phyloP scores from a whole-genome alignment of 2,113 vertebrate species.

The Notothenia rossii region DNA sequence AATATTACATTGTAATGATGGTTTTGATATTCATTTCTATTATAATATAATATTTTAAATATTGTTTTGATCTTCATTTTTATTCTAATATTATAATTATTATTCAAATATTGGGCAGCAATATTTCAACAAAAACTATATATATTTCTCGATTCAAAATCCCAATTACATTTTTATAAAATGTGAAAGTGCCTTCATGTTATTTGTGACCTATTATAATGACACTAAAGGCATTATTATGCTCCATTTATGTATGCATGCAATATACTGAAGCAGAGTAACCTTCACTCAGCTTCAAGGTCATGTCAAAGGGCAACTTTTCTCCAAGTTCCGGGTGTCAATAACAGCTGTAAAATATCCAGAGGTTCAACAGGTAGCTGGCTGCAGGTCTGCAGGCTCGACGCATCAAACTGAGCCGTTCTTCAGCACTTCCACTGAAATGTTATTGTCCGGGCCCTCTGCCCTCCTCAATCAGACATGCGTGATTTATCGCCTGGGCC shows the following conservation, averaged over 20 bases:
- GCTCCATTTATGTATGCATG: conserved; percentile 8
- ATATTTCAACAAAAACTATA: neutral
- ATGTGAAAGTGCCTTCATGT: neutral
- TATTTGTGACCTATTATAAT: neutral
- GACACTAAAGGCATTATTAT: neutral
- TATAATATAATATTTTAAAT: too few relatives aligned
- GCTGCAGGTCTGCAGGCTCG: conserved; percentile 48
- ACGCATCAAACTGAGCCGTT: conserved; percentile 60
- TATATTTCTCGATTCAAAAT: neutral
- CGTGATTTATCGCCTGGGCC: conserved; percentile 81
- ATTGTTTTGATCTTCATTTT: too few relatives aligned
- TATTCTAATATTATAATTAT: too few relatives aligned
- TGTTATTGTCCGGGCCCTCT: conserved; percentile 81
- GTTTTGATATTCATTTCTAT: too few relatives aligned
- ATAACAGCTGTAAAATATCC: conserved; percentile 62
- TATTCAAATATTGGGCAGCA: too few relatives aligned
- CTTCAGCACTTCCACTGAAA: conserved; percentile 71
- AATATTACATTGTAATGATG: too few relatives aligned
- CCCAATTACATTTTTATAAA: neutral
- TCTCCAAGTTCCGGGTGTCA: conserved; percentile 22
- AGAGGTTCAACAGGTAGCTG: conserved; percentile 41
- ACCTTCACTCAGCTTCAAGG: conserved; percentile 58
- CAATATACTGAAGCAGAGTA: conserved; percentile 11
- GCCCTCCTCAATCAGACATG: conserved; percentile 83
- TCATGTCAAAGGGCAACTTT: conserved; percentile 45